Conservation (phyloP, 2,888 invertebrate species). For the Drosophila tripunctata region DNA sequence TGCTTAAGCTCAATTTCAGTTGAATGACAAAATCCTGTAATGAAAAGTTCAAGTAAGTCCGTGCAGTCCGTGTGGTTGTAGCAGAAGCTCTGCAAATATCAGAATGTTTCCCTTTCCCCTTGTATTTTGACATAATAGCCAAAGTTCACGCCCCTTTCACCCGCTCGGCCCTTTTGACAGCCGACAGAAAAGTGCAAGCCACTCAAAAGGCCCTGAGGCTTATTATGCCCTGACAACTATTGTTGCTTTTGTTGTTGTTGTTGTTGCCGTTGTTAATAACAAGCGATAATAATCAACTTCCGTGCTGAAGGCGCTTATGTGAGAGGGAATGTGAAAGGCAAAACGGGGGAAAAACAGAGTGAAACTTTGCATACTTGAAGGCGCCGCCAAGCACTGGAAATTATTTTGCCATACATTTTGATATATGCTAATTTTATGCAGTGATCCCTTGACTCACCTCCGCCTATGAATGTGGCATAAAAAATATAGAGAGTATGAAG, state of each 20-base stretch:
- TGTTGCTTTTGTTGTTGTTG: too few relatives aligned
- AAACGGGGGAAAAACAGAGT: conserved; percentile 21
- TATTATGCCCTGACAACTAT: conserved; percentile 38
- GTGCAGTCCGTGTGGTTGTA: conserved; percentile 6
- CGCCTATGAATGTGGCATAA: not conserved
- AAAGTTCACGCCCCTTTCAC: not conserved
- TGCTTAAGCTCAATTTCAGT: conserved; percentile 40
- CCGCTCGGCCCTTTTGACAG: conserved; percentile 8
- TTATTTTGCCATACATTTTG: conserved; percentile 49
- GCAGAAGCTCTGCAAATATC: conserved; percentile 21
- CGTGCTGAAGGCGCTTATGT: conserved; percentile 64
- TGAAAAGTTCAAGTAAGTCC: not conserved
- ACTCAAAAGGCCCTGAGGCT: conserved; percentile 24
- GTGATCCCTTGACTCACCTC: not conserved
- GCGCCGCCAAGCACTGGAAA: conserved; percentile 43
- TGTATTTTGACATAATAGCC: conserved; percentile 59
- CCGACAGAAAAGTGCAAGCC: conserved; percentile 41
- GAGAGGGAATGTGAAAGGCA: not conserved
- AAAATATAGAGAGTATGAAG: not conserved
- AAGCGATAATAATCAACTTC: conserved; percentile 82
- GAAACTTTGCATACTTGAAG: conserved; percentile 63
- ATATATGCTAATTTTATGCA: conserved; percentile 74
- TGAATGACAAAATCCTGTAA: not conserved
- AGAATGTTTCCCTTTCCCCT: conserved; percentile 20
- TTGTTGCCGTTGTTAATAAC: conserved; percentile 75